Base-by-base conservation (phyloP, 2,888 invertebrate genomes). In the Agriotes lineatus region DNA sequence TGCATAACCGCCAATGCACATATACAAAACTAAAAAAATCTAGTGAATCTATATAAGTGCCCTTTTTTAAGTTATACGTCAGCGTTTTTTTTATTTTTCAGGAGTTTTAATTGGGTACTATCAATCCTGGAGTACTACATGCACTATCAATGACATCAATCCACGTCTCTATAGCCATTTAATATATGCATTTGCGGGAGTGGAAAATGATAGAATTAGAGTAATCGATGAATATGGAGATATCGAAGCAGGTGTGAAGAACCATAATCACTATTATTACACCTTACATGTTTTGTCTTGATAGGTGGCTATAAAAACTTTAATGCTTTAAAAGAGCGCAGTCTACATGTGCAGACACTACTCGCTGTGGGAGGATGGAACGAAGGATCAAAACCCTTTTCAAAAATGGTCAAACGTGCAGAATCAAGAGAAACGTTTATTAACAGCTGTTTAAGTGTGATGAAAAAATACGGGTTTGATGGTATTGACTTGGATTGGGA, bases 401-500 rank as follows among this genome's bases (percentile, higher is more conserved):
- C n/a, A n/a, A n/a, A n/a, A n/a, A n/a, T n/a, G n/a, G n/a, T n/a
- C n/a, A n/a, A n/a, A n/a, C n/a, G n/a, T n/a, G n/a, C n/a, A n/a
- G n/a, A n/a, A n/a, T n/a, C n/a, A n/a, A n/a, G n/a, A n/a, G n/a
- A n/a, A n/a, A n/a, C n/a, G n/a, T n/a, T n/a, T n/a, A n/a, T n/a
- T 2, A 78, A 85, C 1, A 83, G 83, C 45, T 85, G 83, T 1
- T 71, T 85, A 12, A 79, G 80, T n/a, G 85, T 83, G 74, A 71
- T 87, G 86, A 87, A 74, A 87, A 87, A n/a, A n/a, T 4, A 74
- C 87, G n/a, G n/a, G n/a, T n/a, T n/a, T n/a, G n/a, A n/a, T n/a
- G n/a, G n/a, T n/a, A n/a, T n/a, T n/a, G n/a, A n/a, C 87, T 87
- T 75, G 72, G 87, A 25, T 86, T 86, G 86, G 85, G 86, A 86